Base-by-base conservation (phyloP, 1,140 invertebrate genomes). In the Drosophila trapezifrons region DNA sequence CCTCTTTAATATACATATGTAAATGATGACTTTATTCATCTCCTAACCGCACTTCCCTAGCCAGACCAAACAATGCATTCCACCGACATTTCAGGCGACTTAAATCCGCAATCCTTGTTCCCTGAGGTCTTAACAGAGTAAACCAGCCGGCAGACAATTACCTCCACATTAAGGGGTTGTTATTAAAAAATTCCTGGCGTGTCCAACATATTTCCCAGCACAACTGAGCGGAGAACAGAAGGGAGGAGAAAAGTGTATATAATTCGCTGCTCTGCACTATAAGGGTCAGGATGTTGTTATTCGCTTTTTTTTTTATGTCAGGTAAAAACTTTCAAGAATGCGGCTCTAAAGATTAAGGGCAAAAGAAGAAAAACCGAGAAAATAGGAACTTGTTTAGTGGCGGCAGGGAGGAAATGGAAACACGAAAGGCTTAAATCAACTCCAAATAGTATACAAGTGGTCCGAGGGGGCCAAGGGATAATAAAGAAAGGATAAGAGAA, bases 401-500 rank as follows among this genome's bases (percentile, higher is more conserved):
- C 55, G 42, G 72, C 63, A 18, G 37, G 20, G 17, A 22, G 35
- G 22, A 69, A 67, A 70, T 55, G 58, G 22, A 42, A 46, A 75
- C 71, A 75, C 72, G 60, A 76, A 76, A 47, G 72, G 72, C 62
- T 76, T 59, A 59, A 76, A 59, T 66, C 25, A 76, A 76, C 73
- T 76, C 37, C 65, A 65, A 67, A 46, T 46, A 55, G 40, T 51
- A 15, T 27, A 52, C 49, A 71, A 70, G 64, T 70, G 71, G 51
- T 35, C 51, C 52, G 38, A 32, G 18, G 52, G 38, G 49, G 25
- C 15, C 66, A 29, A 29, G 20, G 47, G 62, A 54, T 57, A 66
- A 65, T 57, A 52, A 25, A 52, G 37, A 40, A 27, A 42, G 49
- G 59, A 64, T 56, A 17, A 66, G 45, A 12, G 38, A 38, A 22